Conservation (phyloP, 2,113 vertebrate species). For the Bungarus multicinctus region DNA sequence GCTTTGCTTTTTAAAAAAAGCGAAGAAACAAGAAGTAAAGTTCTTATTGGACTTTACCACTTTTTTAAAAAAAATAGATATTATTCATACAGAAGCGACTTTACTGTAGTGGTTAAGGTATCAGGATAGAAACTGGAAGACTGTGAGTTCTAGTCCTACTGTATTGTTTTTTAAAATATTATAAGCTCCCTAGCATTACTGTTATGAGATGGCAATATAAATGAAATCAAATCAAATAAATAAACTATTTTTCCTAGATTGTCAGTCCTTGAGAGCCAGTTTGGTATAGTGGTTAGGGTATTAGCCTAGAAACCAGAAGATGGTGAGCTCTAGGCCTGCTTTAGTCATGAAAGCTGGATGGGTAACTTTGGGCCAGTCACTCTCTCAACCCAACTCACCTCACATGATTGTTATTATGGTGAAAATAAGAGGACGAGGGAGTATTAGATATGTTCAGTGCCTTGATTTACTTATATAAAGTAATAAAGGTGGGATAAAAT, state of each 20-base stretch:
- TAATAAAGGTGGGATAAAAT: background rate
- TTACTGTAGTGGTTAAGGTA: background rate
- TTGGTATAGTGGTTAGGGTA: background rate
- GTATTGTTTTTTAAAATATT: background rate
- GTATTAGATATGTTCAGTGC: background rate
- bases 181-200: background rate
- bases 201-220: background rate
- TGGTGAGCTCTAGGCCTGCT: background rate
- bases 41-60: background rate
- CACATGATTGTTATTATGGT: background rate
- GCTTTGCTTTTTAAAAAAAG: background rate
- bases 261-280: background rate
- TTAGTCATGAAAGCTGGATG: background rate
- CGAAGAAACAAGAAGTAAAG: background rate
- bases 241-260: background rate
- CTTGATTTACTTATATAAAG: background rate
- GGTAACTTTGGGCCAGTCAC: background rate
- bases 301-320: background rate
- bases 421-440: background rate
- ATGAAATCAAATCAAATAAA: background rate
- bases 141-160: background rate
- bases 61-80: background rate
- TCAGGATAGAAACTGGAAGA: background rate
- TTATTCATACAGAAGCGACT: background rate
- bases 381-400: background rate